These are phyloP conservation scores for Athrips mouffetella DNA, from an alignment of 2,888 invertebrate species.

Conservation along the genomic window DNA sequence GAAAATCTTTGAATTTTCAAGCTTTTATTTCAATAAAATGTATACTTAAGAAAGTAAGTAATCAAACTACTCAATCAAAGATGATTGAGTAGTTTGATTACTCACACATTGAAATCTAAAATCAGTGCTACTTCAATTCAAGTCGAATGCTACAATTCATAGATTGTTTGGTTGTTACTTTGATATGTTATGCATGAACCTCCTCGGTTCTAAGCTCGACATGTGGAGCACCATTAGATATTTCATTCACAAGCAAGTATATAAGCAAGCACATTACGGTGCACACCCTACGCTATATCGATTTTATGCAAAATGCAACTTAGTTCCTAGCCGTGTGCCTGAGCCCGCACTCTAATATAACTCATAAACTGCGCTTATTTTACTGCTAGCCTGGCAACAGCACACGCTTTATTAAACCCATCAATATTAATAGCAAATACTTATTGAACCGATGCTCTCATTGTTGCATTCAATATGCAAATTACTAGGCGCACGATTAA, in stretches of 20 bases:
- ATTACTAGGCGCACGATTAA: slow-evolving; percentile 19
- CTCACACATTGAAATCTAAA: too few relatives aligned
- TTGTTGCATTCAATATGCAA: slow-evolving; percentile 7
- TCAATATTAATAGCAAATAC: slow-evolving; percentile 41
- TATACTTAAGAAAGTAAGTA: too few relatives aligned
- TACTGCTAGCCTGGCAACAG: slow-evolving; percentile 33
- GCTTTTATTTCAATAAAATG: too few relatives aligned
- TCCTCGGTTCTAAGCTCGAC: neutral
- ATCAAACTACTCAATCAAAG: too few relatives aligned
- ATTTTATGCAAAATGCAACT: slow-evolving; percentile 73
- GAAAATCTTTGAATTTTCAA: too few relatives aligned
- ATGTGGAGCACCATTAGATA: slow-evolving; percentile 13
- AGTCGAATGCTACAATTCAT: neutral
- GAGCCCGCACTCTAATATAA: slow-evolving; percentile 45
- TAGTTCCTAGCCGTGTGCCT: slow-evolving; percentile 46
- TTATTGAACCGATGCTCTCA: slow-evolving; percentile 32
- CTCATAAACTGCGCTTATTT: slow-evolving; percentile 54
- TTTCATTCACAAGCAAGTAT: slow-evolving; percentile 25
- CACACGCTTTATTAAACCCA: slow-evolving; percentile 47
- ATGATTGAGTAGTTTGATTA: too few relatives aligned
- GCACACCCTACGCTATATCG: slow-evolving; percentile 47
- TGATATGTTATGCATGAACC: slow-evolving; percentile 6
- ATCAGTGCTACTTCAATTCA: too few relatives aligned
- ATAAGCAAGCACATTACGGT: slow-evolving; percentile 28
- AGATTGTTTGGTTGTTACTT: neutral